Base-by-base conservation (phyloP, 2,888 invertebrate genomes). In the Mythimna lalbum region DNA sequence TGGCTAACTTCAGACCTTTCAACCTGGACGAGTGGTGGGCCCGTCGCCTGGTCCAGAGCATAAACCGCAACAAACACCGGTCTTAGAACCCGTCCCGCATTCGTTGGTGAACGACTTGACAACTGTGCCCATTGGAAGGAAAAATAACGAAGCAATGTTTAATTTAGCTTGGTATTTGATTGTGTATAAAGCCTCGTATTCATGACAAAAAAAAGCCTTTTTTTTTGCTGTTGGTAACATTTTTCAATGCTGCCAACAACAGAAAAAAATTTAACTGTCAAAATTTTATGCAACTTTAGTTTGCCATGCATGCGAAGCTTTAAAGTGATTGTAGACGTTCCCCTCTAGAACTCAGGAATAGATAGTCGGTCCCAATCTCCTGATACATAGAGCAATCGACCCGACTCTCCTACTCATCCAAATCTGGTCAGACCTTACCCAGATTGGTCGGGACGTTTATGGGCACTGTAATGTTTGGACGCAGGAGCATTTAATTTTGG, bases 21-120 rank as follows among this genome's bases (percentile, higher is more conserved):
- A 97, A 98, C 92, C 94, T 98, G 76, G 98, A 98, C 86, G 97
- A 97, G 86, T 97, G 97, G 96, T 98, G 98, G 97, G 97, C 97
- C 23, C 96, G 97, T 73, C 97, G 97, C 70, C 93, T 97, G 77
- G 96, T 97, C 68, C 97, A 97, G 92, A 97, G 96, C 91, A 96
- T 97, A 85, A 96, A 96, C 88, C 95, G 96, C 73, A 95, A 94
- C 87, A 96, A 96, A 78, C 95, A 95, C 82, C 92, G 95, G 68
- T 93, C 95, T 88, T 96, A 95, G 93, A 91, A 91, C 80, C 63
- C 10, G 50, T 10, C 21, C 81, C 61, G 53, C 21, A 63, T 68
- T 39, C 78, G 86, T 81, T 83, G 71, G 69, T 82, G 80, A 67
- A 69, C 78, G 69, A 81, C 84, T 70, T 76, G 70, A 75, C 75